phyloP scores from a whole-genome alignment of 1,140 invertebrate genomes.

The Pogonus chalceus region DNA sequence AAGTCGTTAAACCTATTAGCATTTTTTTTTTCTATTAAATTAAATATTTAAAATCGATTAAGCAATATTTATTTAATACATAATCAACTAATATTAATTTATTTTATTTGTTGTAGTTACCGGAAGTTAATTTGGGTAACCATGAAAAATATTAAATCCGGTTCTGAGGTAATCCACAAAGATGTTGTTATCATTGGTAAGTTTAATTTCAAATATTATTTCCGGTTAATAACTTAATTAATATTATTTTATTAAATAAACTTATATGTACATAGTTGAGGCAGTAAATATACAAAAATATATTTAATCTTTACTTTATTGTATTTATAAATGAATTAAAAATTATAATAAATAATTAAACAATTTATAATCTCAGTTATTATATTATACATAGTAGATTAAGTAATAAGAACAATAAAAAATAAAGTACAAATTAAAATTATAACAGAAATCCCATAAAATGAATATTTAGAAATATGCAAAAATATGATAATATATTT shows the following conservation, averaged over 20 bases:
- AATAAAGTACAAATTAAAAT: no score
- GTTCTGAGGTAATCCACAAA: slow-evolving; percentile 19
- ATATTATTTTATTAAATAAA: neutral
- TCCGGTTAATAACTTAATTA: neutral
- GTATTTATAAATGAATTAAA: slow-evolving; percentile 1
- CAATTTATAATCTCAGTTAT: neutral
- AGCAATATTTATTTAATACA: no score
- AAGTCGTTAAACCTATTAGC: no score
- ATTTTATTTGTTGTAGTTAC: no score
- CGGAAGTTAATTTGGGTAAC: neutral
- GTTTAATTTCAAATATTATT: slow-evolving; percentile 9
- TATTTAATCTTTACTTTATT: neutral
- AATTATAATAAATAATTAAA: neutral
- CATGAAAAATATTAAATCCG: neutral
- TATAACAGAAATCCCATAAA: no score
- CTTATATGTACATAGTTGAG: neutral
- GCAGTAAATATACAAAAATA: neutral
- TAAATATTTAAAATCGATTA: no score
- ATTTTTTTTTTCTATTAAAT: no score
- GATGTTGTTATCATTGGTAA: slow-evolving; percentile 26
- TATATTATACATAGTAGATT: no score
- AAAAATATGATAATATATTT: no score
- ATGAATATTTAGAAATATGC: no score
- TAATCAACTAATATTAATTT: no score
- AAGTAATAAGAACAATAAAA: no score